These are phyloP conservation scores for Chloroceryle inda DNA, from an alignment of 2,797 vertebrate genomes.

Conservation along the genomic window DNA sequence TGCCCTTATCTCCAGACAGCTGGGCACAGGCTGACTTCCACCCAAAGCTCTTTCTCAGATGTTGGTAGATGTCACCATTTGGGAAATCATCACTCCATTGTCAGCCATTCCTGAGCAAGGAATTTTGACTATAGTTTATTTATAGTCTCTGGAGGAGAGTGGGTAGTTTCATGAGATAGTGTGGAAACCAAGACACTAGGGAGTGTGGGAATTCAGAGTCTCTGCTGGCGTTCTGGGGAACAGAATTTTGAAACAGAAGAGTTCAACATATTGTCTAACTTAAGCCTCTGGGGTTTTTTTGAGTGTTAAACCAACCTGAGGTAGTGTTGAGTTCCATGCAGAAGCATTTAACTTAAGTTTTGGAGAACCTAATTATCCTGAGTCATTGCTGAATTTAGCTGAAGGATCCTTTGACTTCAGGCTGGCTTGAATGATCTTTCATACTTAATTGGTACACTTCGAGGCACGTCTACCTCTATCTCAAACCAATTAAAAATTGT, in stretches of 20 bases:
- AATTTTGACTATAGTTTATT: background rate
- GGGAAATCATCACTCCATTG: background rate
- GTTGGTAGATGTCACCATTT: background rate
- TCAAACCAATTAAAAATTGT: background rate
- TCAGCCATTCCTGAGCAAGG: background rate
- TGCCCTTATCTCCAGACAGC: background rate
- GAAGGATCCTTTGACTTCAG: background rate
- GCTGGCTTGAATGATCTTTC: background rate
- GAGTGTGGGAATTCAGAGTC: background rate
- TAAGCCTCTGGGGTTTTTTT: background rate
- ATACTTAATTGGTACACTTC: background rate
- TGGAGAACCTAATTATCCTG: background rate
- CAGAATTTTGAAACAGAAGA: background rate
- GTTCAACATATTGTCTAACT: background rate
- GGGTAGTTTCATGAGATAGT: background rate
- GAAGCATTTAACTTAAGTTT: background rate
- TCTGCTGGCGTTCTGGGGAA: accelerated
- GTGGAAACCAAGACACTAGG: background rate
- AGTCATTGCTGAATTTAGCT: background rate
- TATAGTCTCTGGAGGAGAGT: background rate
- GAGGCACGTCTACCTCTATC: background rate
- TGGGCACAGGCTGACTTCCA: background rate
- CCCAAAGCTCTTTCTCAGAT: background rate
- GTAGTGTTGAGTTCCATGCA: background rate
- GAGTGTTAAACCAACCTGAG: background rate